Base-by-base conservation (phyloP, 2,888 invertebrate genomes). In the Polymixis lichenea region DNA sequence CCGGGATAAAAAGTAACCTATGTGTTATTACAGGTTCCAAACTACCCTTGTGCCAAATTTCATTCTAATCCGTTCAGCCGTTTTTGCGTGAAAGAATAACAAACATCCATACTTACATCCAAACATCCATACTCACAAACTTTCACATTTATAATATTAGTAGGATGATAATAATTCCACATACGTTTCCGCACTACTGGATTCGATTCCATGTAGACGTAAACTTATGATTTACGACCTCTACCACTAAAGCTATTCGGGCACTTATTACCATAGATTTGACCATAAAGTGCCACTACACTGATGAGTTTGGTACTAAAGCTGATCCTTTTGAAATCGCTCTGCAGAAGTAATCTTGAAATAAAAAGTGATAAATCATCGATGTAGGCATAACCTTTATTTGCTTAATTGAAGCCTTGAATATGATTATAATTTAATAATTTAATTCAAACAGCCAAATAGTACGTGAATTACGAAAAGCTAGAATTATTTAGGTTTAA, bases 171-270 rank as follows among this genome's bases (percentile, higher is more conserved):
- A n/a, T n/a, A n/a, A n/a, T n/a, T 71, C 32, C 58, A 53, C 11
- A 53, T 19, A 68, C 15, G 65, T 71, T 75, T 70, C 69, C 70
- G 70, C 67, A 81, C 75, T 69, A 28, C 75, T 53, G 55, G 15
- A 53, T 80, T 73, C 43, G 60, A 80, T 84, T 82, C 67, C 70
- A 67, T 51, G 55, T 64, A 62, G 64, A 75, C 67, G 67, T 84
- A 75, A 82, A 81, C 32, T 46, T 75, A 81, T 84, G 85, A 85
- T 85, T 85, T 81, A 85, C 60, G 55, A 60, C 67, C 32, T 71
- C 55, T 64, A 80, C 49, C 81, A 56, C 13, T 64, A 71, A 51
- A 84, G 76, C 55, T 60, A 67, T 32, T 46, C 28, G 32, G 6
- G 49, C 28, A 56, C 58, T 74, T 82, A 80, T 71, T 80, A 67